Percentiles rank a stretch among this genome's conserved stretches.
Evolutionary conservation across 2,888 invertebrate genomes (phyloP).

Genomic region (Acrobasis repandana): DNA sequence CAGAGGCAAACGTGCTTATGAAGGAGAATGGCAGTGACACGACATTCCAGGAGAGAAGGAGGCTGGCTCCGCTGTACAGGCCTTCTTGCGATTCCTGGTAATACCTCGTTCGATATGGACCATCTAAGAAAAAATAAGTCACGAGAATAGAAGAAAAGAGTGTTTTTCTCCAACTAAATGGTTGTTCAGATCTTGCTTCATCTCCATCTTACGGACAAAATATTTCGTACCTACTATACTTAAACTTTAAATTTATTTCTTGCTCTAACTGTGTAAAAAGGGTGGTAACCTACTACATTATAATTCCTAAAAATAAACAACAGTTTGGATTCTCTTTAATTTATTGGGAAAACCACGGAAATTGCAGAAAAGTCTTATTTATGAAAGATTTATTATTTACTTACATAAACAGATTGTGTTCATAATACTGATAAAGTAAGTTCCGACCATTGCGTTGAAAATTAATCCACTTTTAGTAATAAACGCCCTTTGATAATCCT

Average conservation of each 20-base stretch:
- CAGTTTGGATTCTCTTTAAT: conserved; percentile 13
- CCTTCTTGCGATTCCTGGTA: conserved; percentile 96
- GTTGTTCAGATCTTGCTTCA: no score
- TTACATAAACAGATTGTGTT: conserved; percentile 87
- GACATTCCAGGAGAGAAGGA: conserved; percentile 91
- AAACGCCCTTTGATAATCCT: conserved; percentile 87
- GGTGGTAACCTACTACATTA: no score
- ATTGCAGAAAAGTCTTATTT: neutral
- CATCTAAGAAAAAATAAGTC: conserved; percentile 80
- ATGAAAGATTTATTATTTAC: conserved; percentile 49
- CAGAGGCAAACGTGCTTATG: conserved; percentile 87
- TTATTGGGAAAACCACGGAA: neutral
- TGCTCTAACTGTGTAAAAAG: no score
- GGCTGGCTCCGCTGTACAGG: conserved; percentile 92
- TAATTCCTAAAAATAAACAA: no score
- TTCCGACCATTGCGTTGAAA: conserved; percentile 86
- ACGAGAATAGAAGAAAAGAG: no score
- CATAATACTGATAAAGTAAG: conserved; percentile 87
- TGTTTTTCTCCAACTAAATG: no score
- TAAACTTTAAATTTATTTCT: no score
- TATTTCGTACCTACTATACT: neutral
- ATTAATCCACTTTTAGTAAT: conserved; percentile 87
- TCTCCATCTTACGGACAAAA: no score
- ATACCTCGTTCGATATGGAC: conserved; percentile 93
- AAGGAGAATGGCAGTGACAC: conserved; percentile 92